Conservation (phyloP, 2,888 invertebrate genomes). For the Tinea semifulvella region DNA sequence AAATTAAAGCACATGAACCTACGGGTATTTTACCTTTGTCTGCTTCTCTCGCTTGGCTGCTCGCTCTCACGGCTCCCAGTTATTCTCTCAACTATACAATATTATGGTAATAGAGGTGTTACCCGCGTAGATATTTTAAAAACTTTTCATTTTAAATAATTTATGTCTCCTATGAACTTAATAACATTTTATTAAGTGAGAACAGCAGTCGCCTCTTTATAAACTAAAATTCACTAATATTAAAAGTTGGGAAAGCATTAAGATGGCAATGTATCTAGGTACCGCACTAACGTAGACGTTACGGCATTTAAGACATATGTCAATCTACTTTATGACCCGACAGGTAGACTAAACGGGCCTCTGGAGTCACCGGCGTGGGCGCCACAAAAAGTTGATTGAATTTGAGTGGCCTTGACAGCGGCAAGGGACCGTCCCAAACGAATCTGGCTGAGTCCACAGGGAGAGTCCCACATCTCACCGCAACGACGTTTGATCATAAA, state of each 20-base stretch:
- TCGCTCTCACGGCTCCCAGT: slow-evolving; percentile 11
- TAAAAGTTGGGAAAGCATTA: too few species aligned
- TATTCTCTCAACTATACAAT: slow-evolving; percentile 10
- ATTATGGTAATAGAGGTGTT: slow-evolving; percentile 12
- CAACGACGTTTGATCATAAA: slow-evolving; percentile 13
- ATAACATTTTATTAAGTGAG: too few species aligned
- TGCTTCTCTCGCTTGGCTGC: slow-evolving; percentile 12
- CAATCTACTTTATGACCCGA: slow-evolving; percentile 15
- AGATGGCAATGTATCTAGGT: too few species aligned
- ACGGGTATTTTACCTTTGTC: slow-evolving; percentile 10
- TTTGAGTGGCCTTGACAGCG: slow-evolving; percentile 11
- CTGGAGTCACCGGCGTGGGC: slow-evolving; percentile 13
- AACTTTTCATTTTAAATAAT: slow-evolving; percentile 7
- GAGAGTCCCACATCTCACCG: slow-evolving; percentile 8
- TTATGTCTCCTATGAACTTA: too few species aligned
- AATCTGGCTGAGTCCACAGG: slow-evolving; percentile 6
- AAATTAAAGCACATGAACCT: slow-evolving; percentile 13
- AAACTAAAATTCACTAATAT: too few species aligned
- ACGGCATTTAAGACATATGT: slow-evolving; percentile 4
- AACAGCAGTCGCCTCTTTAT: too few species aligned
- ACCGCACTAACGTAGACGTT: too few species aligned
- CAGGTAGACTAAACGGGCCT: slow-evolving; percentile 13
- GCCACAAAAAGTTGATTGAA: slow-evolving; percentile 18
- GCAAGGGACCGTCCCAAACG: slow-evolving; percentile 1
- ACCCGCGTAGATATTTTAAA: background rate